phyloP scores from a whole-genome alignment of 2,113 vertebrate species.

The Cavia porcellus region DNA sequence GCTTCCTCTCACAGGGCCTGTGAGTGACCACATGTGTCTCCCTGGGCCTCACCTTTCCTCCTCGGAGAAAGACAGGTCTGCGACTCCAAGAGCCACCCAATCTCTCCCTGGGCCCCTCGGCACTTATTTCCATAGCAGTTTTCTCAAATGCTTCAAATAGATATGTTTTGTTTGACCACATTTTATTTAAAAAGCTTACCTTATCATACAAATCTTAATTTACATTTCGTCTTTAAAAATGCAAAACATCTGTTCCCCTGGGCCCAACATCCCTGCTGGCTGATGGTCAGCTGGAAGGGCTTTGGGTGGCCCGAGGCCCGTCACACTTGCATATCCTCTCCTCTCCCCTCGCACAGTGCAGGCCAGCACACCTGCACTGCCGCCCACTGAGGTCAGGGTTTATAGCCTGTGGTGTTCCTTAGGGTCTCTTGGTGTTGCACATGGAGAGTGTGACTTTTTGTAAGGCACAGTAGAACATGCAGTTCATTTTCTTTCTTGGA shows the following conservation, averaged over 20 bases:
- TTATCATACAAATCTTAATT: constrained; percentile 25
- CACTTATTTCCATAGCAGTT: not conserved
- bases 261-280: not conserved
- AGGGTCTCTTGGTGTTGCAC: not conserved
- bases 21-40: not conserved
- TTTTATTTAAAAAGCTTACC: constrained; percentile 51
- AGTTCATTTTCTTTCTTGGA: not conserved
- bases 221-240: constrained; percentile 35
- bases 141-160: not conserved
- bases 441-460: not conserved
- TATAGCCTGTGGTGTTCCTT: not conserved
- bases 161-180: not conserved
- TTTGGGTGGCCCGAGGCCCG: not conserved
- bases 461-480: not conserved
- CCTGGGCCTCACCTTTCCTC: not conserved
- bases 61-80: not conserved
- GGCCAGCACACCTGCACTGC: not conserved
- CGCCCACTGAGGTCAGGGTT: not conserved
- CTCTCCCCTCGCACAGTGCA: not conserved
- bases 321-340: not conserved
- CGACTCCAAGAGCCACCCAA: not conserved
- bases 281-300: not conserved
- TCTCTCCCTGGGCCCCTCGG: not conserved
- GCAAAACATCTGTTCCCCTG: not conserved
- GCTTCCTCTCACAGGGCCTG: not conserved